Conservation (phyloP, 2,888 invertebrate genomes). For the Dorcus parallelipipedus region DNA sequence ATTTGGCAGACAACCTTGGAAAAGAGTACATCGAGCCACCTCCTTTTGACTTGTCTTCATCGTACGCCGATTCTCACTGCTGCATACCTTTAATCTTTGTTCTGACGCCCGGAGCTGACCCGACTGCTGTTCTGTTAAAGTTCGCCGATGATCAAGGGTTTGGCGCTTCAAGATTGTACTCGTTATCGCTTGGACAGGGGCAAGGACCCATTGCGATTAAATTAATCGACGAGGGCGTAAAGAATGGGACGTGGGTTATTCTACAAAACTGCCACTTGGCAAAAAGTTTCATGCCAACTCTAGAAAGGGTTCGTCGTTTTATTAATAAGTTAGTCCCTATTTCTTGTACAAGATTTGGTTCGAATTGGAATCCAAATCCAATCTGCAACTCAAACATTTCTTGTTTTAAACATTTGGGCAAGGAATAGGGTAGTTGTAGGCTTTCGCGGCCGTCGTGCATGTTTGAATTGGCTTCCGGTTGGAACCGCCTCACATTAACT, state of each 20-base stretch:
- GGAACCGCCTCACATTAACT: too few relatives aligned
- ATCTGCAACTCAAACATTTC: neutral
- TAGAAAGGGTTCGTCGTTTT: conserved; percentile 68
- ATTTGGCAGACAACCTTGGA: conserved; percentile 64
- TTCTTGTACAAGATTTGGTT: too few relatives aligned
- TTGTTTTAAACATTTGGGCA: neutral
- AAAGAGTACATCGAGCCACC: conserved; percentile 83
- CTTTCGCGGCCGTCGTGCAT: too few relatives aligned
- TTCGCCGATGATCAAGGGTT: conserved; percentile 92
- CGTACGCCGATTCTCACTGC: conserved; percentile 81
- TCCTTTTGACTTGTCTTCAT: conserved; percentile 80
- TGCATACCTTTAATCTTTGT: conserved; percentile 89
- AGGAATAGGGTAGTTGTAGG: too few relatives aligned
- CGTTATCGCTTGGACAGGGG: conserved; percentile 88
- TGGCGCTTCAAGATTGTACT: conserved; percentile 70
- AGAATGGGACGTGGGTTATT: conserved; percentile 88
- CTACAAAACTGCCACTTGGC: conserved; percentile 95
- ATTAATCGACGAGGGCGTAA: conserved; percentile 80
- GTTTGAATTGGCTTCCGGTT: too few relatives aligned
- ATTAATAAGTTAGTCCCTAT: too few relatives aligned
- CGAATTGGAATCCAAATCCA: too few relatives aligned
- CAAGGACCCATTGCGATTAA: conserved; percentile 87
- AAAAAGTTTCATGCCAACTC: conserved; percentile 88
- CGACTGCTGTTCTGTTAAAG: conserved; percentile 82
- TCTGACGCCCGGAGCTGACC: conserved; percentile 90